Evolutionary conservation across 2,797 vertebrate species (phyloP), one percentile per base, ranked within the genome.

Genomic region (Phaenicophaeus curvirostris): DNA sequence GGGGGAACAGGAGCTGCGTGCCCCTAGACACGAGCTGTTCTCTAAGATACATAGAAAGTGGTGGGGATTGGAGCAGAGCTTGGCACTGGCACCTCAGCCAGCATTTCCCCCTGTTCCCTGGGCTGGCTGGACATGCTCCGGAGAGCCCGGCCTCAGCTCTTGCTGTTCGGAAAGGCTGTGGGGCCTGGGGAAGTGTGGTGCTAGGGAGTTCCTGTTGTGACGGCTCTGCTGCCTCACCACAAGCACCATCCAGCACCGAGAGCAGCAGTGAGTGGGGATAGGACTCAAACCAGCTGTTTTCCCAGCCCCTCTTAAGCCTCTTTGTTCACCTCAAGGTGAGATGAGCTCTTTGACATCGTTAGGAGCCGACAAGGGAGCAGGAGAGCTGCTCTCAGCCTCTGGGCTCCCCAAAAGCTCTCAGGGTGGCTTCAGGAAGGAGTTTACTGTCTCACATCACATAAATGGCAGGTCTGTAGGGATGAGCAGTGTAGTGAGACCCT

Each of bases 181-280:
- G 24, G 37, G 14, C 42, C 28, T 18, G 82, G 23, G 25, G 59
- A 18, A 55, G 33, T 41, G 48, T 1, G 2, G 37, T 21, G 30
- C 41, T 69, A 54, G 41, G 31, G 62, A 4, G 2, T 17, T 14
- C 13, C 51, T 44, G 1, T 31, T 0, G 0, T 3, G 13, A 15
- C 0, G 13, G 46, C 42, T 85, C 58, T 0, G 0, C 50, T 85
- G 73, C 35, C 53, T 5, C 13, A 8, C 76, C 42, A 2, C 1
- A 33, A 87, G 28, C 74, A 78, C 63, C 42, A 51, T 20, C 24
- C 51, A 0, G 54, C 15, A 2, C 41, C 10, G 41, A 35, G 13
- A 54, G 35, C 11, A 15, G 50, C 46, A 80, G 27, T 25, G 1
- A 2, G 30, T 67, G 50, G 65, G 39, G 84, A 5, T 9, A 28